phyloP scores from a whole-genome alignment of 2,888 invertebrate species.

The Cantharis lateralis region DNA sequence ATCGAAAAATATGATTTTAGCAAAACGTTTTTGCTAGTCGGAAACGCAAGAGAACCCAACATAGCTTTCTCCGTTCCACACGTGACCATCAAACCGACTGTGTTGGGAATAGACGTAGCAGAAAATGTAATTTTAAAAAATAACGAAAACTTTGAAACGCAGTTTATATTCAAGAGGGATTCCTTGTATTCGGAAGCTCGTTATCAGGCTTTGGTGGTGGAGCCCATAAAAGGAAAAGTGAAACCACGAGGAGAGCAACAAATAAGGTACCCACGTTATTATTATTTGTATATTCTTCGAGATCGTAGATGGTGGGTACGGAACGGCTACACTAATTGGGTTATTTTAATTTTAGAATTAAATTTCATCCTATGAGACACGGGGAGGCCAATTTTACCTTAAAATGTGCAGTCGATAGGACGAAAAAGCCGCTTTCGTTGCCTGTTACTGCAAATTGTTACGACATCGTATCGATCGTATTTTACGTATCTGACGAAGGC shows the following conservation, averaged over 20 bases:
- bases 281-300: too few relatives aligned
- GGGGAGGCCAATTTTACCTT: slow-evolving; percentile 63
- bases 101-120: slow-evolving; percentile 61
- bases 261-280: slow-evolving; percentile 54
- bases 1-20: slow-evolving; percentile 63
- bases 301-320: too few relatives aligned
- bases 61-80: slow-evolving; percentile 65
- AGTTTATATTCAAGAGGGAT: slow-evolving; percentile 61
- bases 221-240: slow-evolving; percentile 60
- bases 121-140: slow-evolving; percentile 59
- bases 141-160: slow-evolving; percentile 59
- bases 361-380: slow-evolving; percentile 60
- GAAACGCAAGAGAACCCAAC: slow-evolving; percentile 66
- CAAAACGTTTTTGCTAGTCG: slow-evolving; percentile 66
- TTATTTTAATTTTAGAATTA: slow-evolving; percentile 54
- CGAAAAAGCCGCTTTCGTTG: slow-evolving; percentile 59
- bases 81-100: slow-evolving; percentile 64
- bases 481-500: slow-evolving; percentile 49
- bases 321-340: too few relatives aligned
- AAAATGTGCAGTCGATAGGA: slow-evolving; percentile 60
- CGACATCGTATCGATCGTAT: slow-evolving; percentile 59
- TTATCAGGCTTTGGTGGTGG: slow-evolving; percentile 58
- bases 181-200: slow-evolving; percentile 62
- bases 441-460: slow-evolving; percentile 61
- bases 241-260: slow-evolving; percentile 57